Base-by-base conservation (phyloP, 1,140 invertebrate species). In the Chymomyza costata region DNA sequence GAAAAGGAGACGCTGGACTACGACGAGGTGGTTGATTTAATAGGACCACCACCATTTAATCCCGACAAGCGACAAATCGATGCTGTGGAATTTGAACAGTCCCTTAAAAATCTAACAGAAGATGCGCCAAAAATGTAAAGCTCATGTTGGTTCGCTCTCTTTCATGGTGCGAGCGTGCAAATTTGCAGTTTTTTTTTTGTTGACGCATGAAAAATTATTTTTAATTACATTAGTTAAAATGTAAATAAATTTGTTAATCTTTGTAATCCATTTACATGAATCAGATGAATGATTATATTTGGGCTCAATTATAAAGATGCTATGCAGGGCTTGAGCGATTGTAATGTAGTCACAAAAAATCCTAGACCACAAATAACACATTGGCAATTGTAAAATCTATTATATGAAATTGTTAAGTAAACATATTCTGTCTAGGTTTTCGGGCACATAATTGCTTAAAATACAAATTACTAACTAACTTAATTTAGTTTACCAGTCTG, bases 1-100 rank as follows among this genome's bases (percentile, higher is more conserved):
- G 90, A 93, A 65, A 94, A 93, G 81, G 97, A 99, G 89, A 96
- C 95, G 0, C 86, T 99, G 1, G 95, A 92, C 62, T 98, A 97
- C 81, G 91, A 95, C 48, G 94, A 99, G 64, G 92, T 99, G 5
- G 92, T 95, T 83, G 86, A 87, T 8, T 87, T 99, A 3, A 92
- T 99, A 52, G 97, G 97, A 0, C 94, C 96, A 5, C 96, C 97
- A 5, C 93, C 94, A 0, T 91, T 91, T 86, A 92, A 92, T 0
- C 86, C 88, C 6, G 91, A 92, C 50, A 97, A 95, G 82, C 87
- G 90, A 13, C 88, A 94, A 13, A 87, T 94, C 35, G 93, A 94
- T 49, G 89, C 91, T 1, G 89, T 92, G 0, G 93, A 96, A 64
- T 95, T 95, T 80, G 94, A 95, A 83, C 89, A 87, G 39, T 89